Conservation (phyloP, 2,113 vertebrate genomes). For the Pandion haliaetus region DNA sequence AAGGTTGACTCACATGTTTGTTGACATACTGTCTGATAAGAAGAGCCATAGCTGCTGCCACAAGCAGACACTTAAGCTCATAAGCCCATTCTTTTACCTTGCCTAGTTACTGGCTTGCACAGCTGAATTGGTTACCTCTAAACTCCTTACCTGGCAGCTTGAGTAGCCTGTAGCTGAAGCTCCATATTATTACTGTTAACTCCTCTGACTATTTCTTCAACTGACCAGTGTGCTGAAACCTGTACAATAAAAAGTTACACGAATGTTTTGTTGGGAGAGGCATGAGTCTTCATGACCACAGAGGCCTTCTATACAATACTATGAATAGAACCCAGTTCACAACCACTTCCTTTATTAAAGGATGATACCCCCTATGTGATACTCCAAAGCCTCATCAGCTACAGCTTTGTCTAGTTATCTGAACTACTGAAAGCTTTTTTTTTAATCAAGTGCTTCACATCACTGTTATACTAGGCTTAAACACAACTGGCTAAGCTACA, state of each 20-base stretch:
- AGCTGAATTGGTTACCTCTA: background rate
- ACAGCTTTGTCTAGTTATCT: background rate
- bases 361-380: no score
- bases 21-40: background rate
- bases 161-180: slow-evolving; percentile 86
- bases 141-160: slow-evolving; percentile 84
- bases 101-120: background rate
- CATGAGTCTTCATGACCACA: fast-evolving
- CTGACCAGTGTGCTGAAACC: slow-evolving; percentile 82
- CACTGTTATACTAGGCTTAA: background rate
- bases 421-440: background rate
- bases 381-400: background rate
- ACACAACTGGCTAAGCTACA: background rate
- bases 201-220: slow-evolving; percentile 86
- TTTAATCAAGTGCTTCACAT: background rate
- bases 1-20: background rate
- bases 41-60: background rate
- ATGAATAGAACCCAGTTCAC: fast-evolving
- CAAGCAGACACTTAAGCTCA: background rate
- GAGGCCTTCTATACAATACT: background rate
- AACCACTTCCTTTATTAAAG: background rate
- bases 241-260: background rate
- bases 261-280: background rate
- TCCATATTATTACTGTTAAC: slow-evolving; percentile 79
- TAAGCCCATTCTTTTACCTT: background rate